These are phyloP conservation scores for Ecdyonurus torrentis DNA, from an alignment of 2,888 invertebrate species.

Conservation along the genomic window DNA sequence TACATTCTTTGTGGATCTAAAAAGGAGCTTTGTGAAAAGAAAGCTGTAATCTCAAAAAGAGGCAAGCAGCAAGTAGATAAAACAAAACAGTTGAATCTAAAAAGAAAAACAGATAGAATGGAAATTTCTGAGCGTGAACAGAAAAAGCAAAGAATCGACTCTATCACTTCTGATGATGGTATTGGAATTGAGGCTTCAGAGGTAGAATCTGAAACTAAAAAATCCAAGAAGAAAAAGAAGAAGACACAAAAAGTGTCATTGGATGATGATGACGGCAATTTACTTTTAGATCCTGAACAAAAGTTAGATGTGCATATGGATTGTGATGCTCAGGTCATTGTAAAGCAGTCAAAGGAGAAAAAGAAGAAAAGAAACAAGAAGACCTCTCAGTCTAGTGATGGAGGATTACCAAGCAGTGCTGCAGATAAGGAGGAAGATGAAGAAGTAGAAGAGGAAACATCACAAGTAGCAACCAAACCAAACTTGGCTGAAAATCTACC, in stretches of 20 bases:
- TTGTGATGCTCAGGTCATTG: no score
- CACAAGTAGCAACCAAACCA: no score
- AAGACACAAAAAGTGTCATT: background rate
- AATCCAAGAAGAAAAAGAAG: background rate
- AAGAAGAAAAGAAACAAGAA: background rate
- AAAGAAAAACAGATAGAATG: slow-evolving; percentile 1
- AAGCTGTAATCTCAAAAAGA: background rate
- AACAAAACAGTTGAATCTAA: background rate
- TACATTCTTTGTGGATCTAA: background rate
- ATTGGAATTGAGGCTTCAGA: background rate
- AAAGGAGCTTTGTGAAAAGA: background rate
- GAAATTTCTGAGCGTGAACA: slow-evolving; percentile 4
- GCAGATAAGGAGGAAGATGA: background rate
- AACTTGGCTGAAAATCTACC: no score
- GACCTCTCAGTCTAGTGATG: no score
- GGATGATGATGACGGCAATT: background rate
- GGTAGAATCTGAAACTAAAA: background rate
- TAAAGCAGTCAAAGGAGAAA: background rate
- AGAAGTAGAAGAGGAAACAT: background rate
- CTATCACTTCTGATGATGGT: background rate
- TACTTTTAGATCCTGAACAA: background rate
- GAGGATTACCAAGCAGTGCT: slow-evolving; percentile 1
- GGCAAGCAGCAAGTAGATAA: background rate
- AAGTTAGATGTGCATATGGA: no score
- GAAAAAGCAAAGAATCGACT: background rate